Evolutionary conservation across 92 coral and sea anemone species (phyloP).

Genomic region (Palythoa grandis): DNA sequence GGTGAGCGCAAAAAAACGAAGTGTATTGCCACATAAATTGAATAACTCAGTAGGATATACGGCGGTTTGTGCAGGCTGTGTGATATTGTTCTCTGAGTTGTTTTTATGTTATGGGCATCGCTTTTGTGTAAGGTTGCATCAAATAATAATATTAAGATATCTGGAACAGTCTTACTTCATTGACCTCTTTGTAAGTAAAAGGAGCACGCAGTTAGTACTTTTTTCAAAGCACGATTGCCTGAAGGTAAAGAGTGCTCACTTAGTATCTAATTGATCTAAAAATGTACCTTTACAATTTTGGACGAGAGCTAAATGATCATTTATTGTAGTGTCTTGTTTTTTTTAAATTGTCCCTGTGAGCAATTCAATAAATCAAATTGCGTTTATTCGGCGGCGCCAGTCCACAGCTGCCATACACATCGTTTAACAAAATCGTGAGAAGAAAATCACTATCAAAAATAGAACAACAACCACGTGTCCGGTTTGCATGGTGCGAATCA

Average conservation of each 20-base stretch:
- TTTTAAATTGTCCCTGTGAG: not conserved
- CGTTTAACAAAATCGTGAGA: not conserved
- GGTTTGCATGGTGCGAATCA: not conserved
- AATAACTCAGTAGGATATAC: constrained; percentile 4
- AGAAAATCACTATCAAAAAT: not conserved
- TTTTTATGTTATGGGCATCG: not conserved
- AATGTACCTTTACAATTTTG: not conserved
- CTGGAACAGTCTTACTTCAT: not conserved
- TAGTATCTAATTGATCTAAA: not conserved
- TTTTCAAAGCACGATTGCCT: not conserved
- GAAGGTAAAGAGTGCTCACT: not conserved
- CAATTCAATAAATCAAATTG: not conserved
- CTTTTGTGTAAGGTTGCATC: not conserved
- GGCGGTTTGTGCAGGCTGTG: not conserved
- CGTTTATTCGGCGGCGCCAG: not conserved
- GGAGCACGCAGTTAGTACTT: not conserved
- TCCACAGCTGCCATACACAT: constrained; percentile 32
- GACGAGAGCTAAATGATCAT: not conserved
- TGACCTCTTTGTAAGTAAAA: not conserved
- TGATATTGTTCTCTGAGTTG: not conserved
- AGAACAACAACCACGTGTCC: constrained; percentile 1
- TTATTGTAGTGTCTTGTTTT: not conserved
- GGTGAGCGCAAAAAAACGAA: not conserved
- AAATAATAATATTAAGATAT: not conserved
- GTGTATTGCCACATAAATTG: not conserved